A percentile compares a stretch with the other conserved stretches of the same genome.
phyloP scores from a whole-genome alignment of 2,888 invertebrate species.

The Phortica magna region DNA sequence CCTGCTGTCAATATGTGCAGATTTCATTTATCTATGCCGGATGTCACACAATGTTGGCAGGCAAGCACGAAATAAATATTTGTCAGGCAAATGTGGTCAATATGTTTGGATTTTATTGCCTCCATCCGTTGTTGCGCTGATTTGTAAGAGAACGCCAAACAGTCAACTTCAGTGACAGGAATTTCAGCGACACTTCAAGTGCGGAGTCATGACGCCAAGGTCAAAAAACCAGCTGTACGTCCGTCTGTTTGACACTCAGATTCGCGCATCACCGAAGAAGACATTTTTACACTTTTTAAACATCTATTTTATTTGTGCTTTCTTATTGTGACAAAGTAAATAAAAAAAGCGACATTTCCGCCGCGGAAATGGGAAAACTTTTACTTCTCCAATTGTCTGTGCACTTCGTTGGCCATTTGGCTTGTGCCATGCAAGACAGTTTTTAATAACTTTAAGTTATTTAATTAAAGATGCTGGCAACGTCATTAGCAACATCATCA shows the following conservation, averaged over 20 bases:
- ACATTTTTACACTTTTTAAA: no score
- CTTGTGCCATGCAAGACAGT: neutral
- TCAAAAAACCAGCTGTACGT: neutral
- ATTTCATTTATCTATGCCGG: conserved; percentile 1
- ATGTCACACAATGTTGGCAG: conserved; percentile 2
- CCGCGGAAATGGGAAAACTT: neutral
- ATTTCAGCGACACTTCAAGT: neutral
- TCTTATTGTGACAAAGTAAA: neutral
- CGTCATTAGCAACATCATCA: neutral
- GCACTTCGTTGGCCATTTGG: neutral
- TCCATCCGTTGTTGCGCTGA: neutral
- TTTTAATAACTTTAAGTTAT: conserved; percentile 29
- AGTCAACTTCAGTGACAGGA: neutral
- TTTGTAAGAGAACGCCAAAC: neutral
- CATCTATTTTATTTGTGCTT: neutral
- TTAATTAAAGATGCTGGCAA: conserved; percentile 2
- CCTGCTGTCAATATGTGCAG: conserved; percentile 23
- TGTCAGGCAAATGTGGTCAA: conserved; percentile 19
- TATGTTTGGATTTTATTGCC: conserved; percentile 16
- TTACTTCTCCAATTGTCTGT: neutral
- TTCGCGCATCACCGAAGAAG: neutral
- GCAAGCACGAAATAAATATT: conserved; percentile 23
- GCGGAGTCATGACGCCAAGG: neutral
- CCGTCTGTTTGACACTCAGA: neutral
- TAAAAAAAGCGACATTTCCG: neutral